A percentile compares a stretch with the other conserved stretches of the same genome.
phyloP scores from a whole-genome alignment of 1,140 invertebrate species.

The Octopus sinensis region DNA sequence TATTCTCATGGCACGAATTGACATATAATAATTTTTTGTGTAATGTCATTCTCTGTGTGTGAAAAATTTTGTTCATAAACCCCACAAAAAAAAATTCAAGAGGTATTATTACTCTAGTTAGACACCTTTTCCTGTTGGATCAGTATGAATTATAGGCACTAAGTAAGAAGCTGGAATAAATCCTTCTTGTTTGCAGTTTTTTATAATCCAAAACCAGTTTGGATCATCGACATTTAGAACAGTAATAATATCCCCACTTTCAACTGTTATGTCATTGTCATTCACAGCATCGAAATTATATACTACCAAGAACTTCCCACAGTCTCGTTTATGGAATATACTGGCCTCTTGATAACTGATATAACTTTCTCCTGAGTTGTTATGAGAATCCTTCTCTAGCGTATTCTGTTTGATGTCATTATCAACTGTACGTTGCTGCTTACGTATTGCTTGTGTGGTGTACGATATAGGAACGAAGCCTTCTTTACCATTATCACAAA shows the following conservation, averaged over 20 bases:
- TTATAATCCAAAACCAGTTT: constrained; percentile 92
- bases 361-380: background rate
- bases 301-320: constrained; percentile 83
- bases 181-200: constrained; percentile 88
- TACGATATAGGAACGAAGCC: constrained; percentile 79
- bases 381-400: background rate
- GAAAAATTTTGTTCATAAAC: too few relatives aligned
- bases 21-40: too few relatives aligned
- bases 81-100: too few relatives aligned
- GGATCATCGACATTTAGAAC: constrained; percentile 89
- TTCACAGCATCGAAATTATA: constrained; percentile 89
- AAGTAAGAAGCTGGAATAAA: constrained; percentile 94
- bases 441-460: constrained; percentile 16
- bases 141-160: background rate
- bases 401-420: background rate
- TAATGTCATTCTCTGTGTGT: too few relatives aligned
- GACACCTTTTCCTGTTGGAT: constrained; percentile 5
- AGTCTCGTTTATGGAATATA: constrained; percentile 88
- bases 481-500: constrained; percentile 81
- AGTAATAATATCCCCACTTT: constrained; percentile 89
- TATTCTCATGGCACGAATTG: too few relatives aligned
- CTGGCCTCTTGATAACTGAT: constrained; percentile 53
- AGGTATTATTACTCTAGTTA: background rate
- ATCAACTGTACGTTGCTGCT: background rate
- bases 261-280: constrained; percentile 91